These are phyloP conservation scores for Volucella inflata DNA, from an alignment of 2,888 invertebrate genomes.

Conservation along the genomic window DNA sequence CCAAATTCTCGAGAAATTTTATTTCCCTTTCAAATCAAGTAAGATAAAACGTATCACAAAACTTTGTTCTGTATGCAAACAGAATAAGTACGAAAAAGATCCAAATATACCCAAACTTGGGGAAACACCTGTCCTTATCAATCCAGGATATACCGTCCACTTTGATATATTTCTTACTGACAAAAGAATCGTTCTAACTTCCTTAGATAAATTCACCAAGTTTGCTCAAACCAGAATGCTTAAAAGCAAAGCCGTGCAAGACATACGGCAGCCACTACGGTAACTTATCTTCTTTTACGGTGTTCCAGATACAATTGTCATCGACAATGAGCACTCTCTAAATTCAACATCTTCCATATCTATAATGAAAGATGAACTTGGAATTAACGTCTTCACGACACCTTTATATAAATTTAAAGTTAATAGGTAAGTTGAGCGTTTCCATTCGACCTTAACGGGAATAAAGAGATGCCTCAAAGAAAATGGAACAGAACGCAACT, in stretches of 20 bases:
- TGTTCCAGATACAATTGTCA: conserved; percentile 20
- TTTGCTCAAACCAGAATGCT: conserved; percentile 29
- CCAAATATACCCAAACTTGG: conserved; percentile 36
- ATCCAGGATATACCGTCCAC: conserved; percentile 48
- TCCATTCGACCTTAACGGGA: conserved; percentile 56
- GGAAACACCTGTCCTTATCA: conserved; percentile 46
- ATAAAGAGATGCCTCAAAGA: conserved; percentile 51
- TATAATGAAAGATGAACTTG: conserved; percentile 47
- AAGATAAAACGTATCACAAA: conserved; percentile 7
- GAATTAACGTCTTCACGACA: conserved; percentile 30
- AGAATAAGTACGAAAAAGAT: conserved; percentile 39
- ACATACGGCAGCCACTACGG: conserved; percentile 25
- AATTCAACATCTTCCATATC: conserved; percentile 38
- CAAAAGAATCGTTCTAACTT: conserved; percentile 26
- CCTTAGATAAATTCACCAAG: conserved; percentile 44
- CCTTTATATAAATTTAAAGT: conserved; percentile 40
- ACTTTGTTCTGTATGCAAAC: conserved; percentile 9
- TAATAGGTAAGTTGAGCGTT: conserved; percentile 61
- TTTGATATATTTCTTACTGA: conserved; percentile 40
- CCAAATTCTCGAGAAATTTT: conserved; percentile 45
- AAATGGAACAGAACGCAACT: conserved; percentile 18
- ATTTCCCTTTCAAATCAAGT: conserved; percentile 25
- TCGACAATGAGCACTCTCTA: conserved; percentile 51
- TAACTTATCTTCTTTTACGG: conserved; percentile 24
- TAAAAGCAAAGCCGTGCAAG: conserved; percentile 40